Evolutionary conservation across 2,888 invertebrate genomes (phyloP), one percentile per base, ranked within the genome.

Genomic region (Eupithecia inturbata): DNA sequence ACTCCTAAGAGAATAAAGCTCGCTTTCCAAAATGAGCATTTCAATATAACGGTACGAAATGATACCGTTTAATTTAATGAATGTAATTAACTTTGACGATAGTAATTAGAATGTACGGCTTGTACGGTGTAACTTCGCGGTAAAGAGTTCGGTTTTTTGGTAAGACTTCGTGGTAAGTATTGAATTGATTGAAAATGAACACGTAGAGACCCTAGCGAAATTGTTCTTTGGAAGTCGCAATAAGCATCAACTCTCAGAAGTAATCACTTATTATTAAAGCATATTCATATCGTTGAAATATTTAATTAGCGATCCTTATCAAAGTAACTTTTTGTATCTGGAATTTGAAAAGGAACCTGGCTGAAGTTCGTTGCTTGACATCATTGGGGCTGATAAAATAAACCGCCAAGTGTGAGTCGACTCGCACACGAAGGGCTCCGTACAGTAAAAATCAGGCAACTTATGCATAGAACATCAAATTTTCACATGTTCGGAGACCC

Each of bases 31-130:
- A 36, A 64, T 64, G 36, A 64, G 36, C 31, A 64, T 70, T 39
- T 41, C 60, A 64, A 36, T 64, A 62, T 33, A 33, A 33, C 33
- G 36, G 28, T 33, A 36, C 64, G 19, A 64, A 64, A 31, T 62
- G 62, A 31, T 36, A 36, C 31, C 31, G 62, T 31, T 62, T 36
- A 36, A 64, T 63, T 70, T 70, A 70, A 63, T 63, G 63, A 67
- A 67, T 26, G 67, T 41, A 67, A 67, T 67, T 67, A 39, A 67
- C 28, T 67, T 67, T 67, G 41, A 67, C 28, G 39, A 67, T 67
- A 67, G n/a, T 67, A 67, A 67, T 67, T 67, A 67, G 39, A 28
- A 39, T n/a, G 69, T 70, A 70, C 22, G 41, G 36, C 19, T 39
- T 66, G 57, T 64, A 64, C 22, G 64, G 36, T 39, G 64, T 64